phyloP scores from a whole-genome alignment of 2,113 vertebrate species.

The Canis aureus region DNA sequence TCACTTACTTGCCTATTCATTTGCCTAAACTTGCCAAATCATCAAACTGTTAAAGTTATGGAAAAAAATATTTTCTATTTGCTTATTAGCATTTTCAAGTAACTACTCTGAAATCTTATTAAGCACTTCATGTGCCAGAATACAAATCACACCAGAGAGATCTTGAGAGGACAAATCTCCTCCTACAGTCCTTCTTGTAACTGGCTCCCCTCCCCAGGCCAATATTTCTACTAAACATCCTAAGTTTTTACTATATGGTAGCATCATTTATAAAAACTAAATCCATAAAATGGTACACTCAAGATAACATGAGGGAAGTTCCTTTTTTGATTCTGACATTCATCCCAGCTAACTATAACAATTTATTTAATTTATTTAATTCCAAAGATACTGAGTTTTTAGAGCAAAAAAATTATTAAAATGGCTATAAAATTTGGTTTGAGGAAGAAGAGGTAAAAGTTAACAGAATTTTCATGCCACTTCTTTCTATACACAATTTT shows the following conservation, averaged over 20 bases:
- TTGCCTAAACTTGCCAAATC: conserved; percentile 24
- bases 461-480: conserved; percentile 7
- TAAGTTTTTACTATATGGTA: background rate
- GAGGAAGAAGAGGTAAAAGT: background rate
- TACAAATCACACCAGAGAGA: background rate
- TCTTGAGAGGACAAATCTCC: background rate
- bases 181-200: background rate
- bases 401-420: conserved; percentile 18
- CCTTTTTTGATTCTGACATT: background rate
- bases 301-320: background rate
- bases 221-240: background rate
- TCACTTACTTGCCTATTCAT: conserved; percentile 42
- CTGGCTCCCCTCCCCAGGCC: background rate
- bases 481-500: conserved; percentile 23
- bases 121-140: background rate
- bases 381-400: conserved; percentile 12
- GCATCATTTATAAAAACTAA: conserved; percentile 53
- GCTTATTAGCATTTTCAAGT: conserved; percentile 39
- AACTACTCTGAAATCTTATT: background rate
- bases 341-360: background rate
- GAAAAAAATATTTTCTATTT: conserved; percentile 39
- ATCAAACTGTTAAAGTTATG: background rate
- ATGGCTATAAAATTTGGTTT: background rate
- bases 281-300: background rate
- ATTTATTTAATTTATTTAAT: background rate